Conservation (phyloP, 2,888 invertebrate species). For the Drosophila borborema region DNA sequence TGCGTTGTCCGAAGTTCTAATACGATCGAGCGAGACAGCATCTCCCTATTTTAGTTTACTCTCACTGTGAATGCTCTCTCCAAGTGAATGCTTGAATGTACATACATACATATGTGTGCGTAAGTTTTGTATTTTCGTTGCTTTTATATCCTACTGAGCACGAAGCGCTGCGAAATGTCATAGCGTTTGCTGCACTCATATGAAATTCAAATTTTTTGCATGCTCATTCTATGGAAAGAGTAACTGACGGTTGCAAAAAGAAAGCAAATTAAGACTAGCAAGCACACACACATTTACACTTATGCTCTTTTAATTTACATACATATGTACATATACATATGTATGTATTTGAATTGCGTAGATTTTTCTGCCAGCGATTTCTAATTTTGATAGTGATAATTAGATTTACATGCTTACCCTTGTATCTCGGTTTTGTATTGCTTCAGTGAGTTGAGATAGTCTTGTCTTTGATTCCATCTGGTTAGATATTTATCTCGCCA, state of each 20-base stretch:
- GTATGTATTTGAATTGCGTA: background rate
- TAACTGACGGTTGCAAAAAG: background rate
- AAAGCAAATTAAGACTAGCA: background rate
- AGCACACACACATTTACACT: background rate
- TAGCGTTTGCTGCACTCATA: background rate
- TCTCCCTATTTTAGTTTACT: background rate
- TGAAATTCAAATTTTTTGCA: too few relatives aligned
- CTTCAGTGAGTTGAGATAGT: conserved; percentile 89
- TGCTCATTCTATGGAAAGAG: background rate
- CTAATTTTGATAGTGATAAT: background rate
- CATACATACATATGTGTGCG: background rate
- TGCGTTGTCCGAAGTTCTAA: background rate
- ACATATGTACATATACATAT: too few relatives aligned
- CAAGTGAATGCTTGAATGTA: background rate
- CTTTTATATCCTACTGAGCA: background rate
- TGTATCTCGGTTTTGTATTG: conserved; percentile 92
- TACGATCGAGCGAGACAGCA: background rate
- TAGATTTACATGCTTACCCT: conserved; percentile 80
- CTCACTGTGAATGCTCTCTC: background rate
- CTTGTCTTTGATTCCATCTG: conserved; percentile 88
- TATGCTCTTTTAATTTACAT: too few relatives aligned
- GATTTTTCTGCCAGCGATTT: background rate
- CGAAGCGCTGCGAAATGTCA: background rate
- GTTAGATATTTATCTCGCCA: conserved; percentile 92
- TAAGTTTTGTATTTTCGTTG: background rate